Percentiles rank a stretch among this genome's conserved stretches.
Evolutionary conservation across 1,140 invertebrate genomes (phyloP).

Genomic region (Calephelis virginiensis): DNA sequence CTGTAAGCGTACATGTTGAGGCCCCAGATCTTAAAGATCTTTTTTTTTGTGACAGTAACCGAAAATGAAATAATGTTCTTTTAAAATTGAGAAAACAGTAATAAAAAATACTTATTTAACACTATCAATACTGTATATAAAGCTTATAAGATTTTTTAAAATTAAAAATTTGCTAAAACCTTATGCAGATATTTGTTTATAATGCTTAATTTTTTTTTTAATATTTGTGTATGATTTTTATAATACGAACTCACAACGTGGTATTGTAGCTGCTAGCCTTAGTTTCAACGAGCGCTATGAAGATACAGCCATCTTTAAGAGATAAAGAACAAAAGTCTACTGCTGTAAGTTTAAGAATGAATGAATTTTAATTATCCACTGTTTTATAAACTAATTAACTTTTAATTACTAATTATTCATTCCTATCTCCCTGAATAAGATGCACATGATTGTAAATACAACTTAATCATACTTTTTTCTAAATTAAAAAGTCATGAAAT

Average conservation of each 20-base stretch:
- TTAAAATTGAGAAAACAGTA: no score
- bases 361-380: constrained; percentile 18
- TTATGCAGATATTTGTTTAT: background rate
- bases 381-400: background rate
- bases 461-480: background rate
- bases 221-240: constrained; percentile 28
- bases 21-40: no score
- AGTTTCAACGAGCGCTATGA: constrained; percentile 51
- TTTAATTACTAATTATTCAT: constrained; percentile 1
- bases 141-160: background rate
- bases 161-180: constrained; percentile 3
- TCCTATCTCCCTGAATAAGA: background rate
- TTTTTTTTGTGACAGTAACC: no score
- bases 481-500: no score
- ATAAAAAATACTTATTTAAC: no score
- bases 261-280: constrained; percentile 60
- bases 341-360: constrained; percentile 49
- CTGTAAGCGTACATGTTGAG: no score
- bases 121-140: no score
- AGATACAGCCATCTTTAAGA: constrained; percentile 37
- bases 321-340: constrained; percentile 42
- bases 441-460: constrained; percentile 14
- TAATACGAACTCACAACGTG: constrained; percentile 34
- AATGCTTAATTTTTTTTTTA: constrained; percentile 19
- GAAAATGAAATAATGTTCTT: no score